A percentile compares a stretch with the other conserved stretches of the same genome.
These are phyloP conservation scores for Phaenicophaeus curvirostris DNA, from an alignment of 2,797 vertebrate genomes.

Conservation along the genomic window DNA sequence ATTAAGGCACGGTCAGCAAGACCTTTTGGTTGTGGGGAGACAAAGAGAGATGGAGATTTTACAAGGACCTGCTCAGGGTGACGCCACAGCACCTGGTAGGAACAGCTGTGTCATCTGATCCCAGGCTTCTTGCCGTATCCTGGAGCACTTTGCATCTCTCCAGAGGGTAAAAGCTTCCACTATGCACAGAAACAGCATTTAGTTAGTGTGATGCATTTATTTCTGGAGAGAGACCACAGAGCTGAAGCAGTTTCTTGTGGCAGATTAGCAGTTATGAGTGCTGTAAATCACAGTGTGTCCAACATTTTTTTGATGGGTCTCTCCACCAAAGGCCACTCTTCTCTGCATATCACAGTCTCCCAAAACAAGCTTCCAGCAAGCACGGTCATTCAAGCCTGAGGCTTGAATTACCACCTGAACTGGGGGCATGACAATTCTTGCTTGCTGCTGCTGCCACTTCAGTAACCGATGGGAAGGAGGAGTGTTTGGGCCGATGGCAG, in stretches of 20 bases:
- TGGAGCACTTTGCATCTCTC: neutral
- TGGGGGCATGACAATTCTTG: accelerated
- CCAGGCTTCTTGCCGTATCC: neutral
- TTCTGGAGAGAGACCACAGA: neutral
- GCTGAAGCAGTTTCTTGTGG: neutral
- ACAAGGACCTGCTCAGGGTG: neutral
- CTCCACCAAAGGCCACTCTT: neutral
- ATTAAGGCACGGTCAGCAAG: neutral
- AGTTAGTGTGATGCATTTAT: neutral
- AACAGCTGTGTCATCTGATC: neutral
- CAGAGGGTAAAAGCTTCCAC: neutral
- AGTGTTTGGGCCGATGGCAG: constrained; percentile 40
- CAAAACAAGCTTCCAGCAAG: neutral
- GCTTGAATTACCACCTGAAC: neutral
- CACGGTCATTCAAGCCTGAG: accelerated
- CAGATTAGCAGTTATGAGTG: neutral
- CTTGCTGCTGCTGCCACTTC: neutral
- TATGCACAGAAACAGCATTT: neutral
- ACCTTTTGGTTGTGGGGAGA: neutral
- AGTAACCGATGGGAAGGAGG: neutral
- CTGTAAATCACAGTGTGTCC: neutral
- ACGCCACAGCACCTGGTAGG: neutral
- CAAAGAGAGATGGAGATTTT: neutral
- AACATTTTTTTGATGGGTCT: neutral
- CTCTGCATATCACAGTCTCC: neutral